Evolutionary conservation across 2,113 vertebrate genomes (phyloP).

Genomic region (Calonectris borealis): DNA sequence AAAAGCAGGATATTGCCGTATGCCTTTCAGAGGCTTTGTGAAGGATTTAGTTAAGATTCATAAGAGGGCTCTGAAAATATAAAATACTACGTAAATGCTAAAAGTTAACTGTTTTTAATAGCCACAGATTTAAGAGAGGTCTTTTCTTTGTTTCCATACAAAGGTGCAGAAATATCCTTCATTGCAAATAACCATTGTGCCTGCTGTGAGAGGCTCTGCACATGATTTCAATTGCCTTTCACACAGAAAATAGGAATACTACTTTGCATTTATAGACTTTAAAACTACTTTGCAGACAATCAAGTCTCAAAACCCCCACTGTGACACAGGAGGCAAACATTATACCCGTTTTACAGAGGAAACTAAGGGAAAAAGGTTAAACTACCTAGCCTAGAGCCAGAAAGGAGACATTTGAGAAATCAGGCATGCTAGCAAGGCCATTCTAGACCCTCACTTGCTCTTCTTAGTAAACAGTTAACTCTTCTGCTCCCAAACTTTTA

Average conservation of each 20-base stretch:
- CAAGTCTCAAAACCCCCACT: conserved; percentile 12
- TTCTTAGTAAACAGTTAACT: neutral
- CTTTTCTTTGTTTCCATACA: neutral
- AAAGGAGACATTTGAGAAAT: neutral
- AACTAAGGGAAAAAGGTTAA: conserved; percentile 12
- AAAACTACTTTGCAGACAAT: conserved; percentile 59
- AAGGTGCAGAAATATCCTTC: conserved; percentile 33
- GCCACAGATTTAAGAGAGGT: neutral
- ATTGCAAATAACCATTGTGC: conserved; percentile 18
- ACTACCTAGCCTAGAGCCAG: neutral
- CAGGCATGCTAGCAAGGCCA: neutral
- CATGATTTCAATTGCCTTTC: conserved; percentile 37
- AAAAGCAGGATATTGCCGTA: neutral
- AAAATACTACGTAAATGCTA: conserved; percentile 8
- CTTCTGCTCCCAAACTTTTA: neutral
- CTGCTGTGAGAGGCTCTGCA: conserved; percentile 32
- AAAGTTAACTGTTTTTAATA: conserved; percentile 28
- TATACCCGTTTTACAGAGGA: neutral
- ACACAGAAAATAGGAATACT: conserved; percentile 24
- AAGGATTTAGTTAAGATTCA: conserved; percentile 15
- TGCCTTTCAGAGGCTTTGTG: neutral
- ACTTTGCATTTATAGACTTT: conserved; percentile 53
- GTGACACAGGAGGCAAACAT: conserved; percentile 34
- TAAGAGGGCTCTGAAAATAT: neutral
- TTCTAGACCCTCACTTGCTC: neutral